A percentile compares a stretch with the other conserved stretches of the same genome.
phyloP scores from a whole-genome alignment of 1,140 invertebrate genomes.

The Cotesia vestalis region DNA sequence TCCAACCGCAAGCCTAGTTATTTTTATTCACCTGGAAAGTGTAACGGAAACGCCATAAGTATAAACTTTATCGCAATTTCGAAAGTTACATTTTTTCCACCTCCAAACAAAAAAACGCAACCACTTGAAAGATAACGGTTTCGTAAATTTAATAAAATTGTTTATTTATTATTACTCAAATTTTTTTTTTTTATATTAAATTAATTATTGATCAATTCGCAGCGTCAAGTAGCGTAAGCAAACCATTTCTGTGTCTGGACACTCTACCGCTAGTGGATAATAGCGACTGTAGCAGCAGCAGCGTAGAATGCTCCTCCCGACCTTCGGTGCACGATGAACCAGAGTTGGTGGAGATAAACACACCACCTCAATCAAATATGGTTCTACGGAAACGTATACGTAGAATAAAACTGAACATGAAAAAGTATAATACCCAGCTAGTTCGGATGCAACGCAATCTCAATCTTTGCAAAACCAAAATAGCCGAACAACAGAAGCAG shows the following conservation, averaged over 20 bases:
- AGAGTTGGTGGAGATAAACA: slow-evolving; percentile 67
- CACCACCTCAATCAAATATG: slow-evolving; percentile 82
- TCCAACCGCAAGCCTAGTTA: neutral
- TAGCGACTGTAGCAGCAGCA: slow-evolving; percentile 55
- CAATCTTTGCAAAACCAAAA: slow-evolving; percentile 79
- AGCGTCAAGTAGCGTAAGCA: slow-evolving; percentile 71
- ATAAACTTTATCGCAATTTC: too few species aligned
- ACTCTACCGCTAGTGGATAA: slow-evolving; percentile 67
- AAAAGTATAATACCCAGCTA: slow-evolving; percentile 83
- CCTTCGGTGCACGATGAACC: slow-evolving; percentile 65
- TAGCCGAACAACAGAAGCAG: slow-evolving; percentile 83
- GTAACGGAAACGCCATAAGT: too few species aligned
- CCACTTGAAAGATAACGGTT: too few species aligned
- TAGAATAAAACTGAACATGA: slow-evolving; percentile 89
- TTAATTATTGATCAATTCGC: slow-evolving; percentile 34
- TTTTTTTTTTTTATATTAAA: neutral
- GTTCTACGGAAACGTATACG: slow-evolving; percentile 84
- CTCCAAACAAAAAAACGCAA: too few species aligned
- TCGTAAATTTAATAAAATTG: neutral
- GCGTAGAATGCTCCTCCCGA: slow-evolving; percentile 60
- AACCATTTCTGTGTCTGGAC: slow-evolving; percentile 72
- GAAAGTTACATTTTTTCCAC: too few species aligned
- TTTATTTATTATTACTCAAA: neutral
- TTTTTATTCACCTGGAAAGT: neutral
- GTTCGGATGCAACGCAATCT: slow-evolving; percentile 79